Evolutionary conservation across 2,888 invertebrate species (phyloP), one percentile per base, ranked within the genome.

Genomic region (Acrocyrtus sp.): DNA sequence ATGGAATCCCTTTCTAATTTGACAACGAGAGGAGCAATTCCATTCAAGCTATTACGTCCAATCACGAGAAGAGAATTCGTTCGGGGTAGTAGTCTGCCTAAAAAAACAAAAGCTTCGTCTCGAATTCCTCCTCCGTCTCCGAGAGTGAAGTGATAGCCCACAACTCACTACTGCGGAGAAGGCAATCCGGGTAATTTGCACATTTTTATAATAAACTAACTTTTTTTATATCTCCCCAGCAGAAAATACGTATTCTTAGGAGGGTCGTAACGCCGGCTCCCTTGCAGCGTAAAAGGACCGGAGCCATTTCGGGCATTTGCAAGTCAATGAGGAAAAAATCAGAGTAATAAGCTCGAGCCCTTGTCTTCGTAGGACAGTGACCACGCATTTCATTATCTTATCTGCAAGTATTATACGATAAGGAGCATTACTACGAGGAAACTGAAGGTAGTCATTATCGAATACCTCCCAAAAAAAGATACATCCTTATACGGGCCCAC

Each of bases 1-100:
- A 43, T 22, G 24, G 43, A 57, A 57, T 57, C 21, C 57, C 57
- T 57, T 43, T 57, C 57, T 57, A 57, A 57, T 57, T 57, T 57
- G 57, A 57, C 57, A 57, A 41, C 51, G n/a, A 21, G 17, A 26
- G 17, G n/a, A 24, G 27, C 3, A 24, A 26, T 51, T 51, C 34
- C 34, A 34, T 12, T 34, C 34, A 34, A 5, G 12, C 12, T 34
- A 34, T 34, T 34, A 34, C 6, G 6, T 34, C n/a, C n/a, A n/a
- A n/a, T n/a, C n/a, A n/a, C n/a, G n/a, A n/a, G n/a, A n/a, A n/a
- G n/a, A n/a, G n/a, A n/a, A n/a, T n/a, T n/a, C n/a, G n/a, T 34
- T 34, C 6, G 12, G 12, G 34, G 34, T 12, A 34, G 12, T 34
- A 34, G 5, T 34, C 34, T 34, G 5, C 12, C 34, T 34, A 12